phyloP scores from a whole-genome alignment of 2,888 invertebrate genomes.

The Eudiplozoon nipponicum region DNA sequence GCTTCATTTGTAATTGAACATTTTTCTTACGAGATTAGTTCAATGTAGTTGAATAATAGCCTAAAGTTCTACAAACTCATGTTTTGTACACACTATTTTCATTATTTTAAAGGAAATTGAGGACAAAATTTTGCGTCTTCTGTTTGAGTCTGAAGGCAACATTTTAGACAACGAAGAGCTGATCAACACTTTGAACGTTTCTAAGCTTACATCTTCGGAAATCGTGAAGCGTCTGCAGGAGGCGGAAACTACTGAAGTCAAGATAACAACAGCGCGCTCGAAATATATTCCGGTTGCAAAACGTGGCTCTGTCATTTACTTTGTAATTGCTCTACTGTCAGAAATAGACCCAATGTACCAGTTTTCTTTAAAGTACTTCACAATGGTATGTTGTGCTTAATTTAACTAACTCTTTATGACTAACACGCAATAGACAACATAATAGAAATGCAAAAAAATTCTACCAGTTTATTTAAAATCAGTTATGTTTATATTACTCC shows the following conservation, averaged over 20 bases:
- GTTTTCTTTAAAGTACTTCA: constrained; percentile 29
- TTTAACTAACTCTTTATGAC: too few relatives aligned
- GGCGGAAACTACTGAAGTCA: constrained; percentile 27
- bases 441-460: neutral
- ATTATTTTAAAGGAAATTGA: constrained; percentile 28
- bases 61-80: too few relatives aligned
- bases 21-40: too few relatives aligned
- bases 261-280: constrained; percentile 25
- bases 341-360: constrained; percentile 29
- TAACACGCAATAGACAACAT: neutral
- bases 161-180: constrained; percentile 28
- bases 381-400: constrained; percentile 26
- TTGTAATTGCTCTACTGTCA: constrained; percentile 28
- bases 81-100: too few relatives aligned
- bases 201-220: constrained; percentile 27
- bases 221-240: constrained; percentile 25
- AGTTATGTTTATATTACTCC: neutral
- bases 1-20: too few relatives aligned
- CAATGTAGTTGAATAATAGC: too few relatives aligned
- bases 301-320: constrained; percentile 28
- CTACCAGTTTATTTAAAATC: neutral
- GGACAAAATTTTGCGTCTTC: constrained; percentile 27
- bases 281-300: constrained; percentile 27
- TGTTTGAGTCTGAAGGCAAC: constrained; percentile 29
- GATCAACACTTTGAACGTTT: constrained; percentile 28